Base-by-base conservation (phyloP, 2,113 vertebrate genomes). In the Halcyon malimbica region DNA sequence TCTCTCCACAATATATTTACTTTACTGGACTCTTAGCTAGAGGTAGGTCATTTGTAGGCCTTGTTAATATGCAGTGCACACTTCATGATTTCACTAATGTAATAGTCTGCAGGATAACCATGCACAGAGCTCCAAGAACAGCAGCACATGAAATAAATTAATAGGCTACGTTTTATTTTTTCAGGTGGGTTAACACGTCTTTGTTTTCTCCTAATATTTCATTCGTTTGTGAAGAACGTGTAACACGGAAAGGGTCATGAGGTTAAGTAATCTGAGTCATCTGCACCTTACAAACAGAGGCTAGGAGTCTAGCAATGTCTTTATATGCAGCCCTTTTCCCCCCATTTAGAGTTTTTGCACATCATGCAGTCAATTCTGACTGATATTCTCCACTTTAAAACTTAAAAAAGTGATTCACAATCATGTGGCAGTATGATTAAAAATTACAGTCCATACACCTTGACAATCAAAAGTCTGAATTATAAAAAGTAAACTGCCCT, bases 161-260 rank as follows among this genome's bases (percentile, higher is more conserved):
- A 89, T 94, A 91, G 95, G 97, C 94, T 97, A 97, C 46, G 96
- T 96, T 98, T 97, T 98, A 97, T 97, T 98, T 97, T 97, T 97
- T 93, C 69, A 89, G 75, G 95, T 97, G 94, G 96, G 89, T 97
- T 98, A 98, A 97, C 96, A 97, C 93, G 91, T 97, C 87, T 93
- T 93, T 93, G 69, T 96, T 83, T 95, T 95, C 92, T 91, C 95
- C 96, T 94, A 85, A 41, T 96, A 96, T 90, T 97, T 97, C 82
- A 18, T 78, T 96, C 84, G 96, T 96, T 92, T 82, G 57, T 94
- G 82, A 96, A 86, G 96, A 97, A 97, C 69, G 93, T 92, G 95
- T 96, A 97, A 97, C 89, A 98, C 94, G 51, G 86, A 76, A 98
- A 96, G 89, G 92, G 94, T 96, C 79, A 96, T 71, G 44, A 96